Conservation (phyloP, 2,888 invertebrate genomes). For the Lepidocyrtoides sp. region DNA sequence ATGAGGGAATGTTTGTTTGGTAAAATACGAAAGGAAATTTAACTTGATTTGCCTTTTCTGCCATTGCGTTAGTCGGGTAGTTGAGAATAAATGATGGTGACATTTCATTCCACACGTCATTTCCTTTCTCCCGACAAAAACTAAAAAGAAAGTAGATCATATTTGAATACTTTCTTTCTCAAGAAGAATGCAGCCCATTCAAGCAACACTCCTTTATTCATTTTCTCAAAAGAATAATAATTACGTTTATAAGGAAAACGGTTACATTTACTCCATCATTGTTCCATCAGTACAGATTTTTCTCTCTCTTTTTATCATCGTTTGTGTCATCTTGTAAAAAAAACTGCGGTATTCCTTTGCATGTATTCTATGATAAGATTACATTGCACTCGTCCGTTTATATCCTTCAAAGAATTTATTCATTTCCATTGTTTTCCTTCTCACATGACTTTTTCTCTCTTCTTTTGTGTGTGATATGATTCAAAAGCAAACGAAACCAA, state of each 20-base stretch:
- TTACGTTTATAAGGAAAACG: no score
- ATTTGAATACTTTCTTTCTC: background rate
- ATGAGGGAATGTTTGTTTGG: no score
- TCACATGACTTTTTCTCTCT: conserved; percentile 28
- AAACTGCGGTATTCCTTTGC: background rate
- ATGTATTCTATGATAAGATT: no score
- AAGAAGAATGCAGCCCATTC: background rate
- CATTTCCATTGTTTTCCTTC: conserved; percentile 66
- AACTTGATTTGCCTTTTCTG: conserved; percentile 15
- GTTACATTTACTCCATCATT: background rate
- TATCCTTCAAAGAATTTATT: conserved; percentile 3
- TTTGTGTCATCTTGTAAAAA: background rate
- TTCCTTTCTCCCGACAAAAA: background rate
- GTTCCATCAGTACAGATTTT: background rate
- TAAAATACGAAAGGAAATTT: background rate
- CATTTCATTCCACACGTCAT: background rate
- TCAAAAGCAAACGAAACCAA: conserved; percentile 5
- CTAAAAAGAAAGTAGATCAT: background rate
- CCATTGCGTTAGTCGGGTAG: no score
- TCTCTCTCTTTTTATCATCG: background rate
- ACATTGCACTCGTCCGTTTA: no score
- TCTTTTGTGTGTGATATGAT: conserved; percentile 14
- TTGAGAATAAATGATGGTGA: no score
- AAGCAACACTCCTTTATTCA: background rate
- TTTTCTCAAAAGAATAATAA: background rate